Percentiles rank a stretch among this genome's conserved stretches.
Conservation (phyloP, 2,888 invertebrate species). For the Hymenopus coronatus region DNA sequence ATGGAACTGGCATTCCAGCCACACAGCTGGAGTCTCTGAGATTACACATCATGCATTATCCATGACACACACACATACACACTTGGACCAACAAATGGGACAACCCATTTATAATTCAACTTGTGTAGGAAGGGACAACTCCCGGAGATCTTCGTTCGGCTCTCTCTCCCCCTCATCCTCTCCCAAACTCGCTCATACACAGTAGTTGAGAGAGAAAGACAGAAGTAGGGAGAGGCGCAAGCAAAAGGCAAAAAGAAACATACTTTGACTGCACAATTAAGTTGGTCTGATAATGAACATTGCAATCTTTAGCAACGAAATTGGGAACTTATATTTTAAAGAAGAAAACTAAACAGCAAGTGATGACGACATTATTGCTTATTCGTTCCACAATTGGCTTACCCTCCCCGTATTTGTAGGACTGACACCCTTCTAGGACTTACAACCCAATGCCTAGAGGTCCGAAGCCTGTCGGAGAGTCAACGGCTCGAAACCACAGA, state of each 20-base stretch:
- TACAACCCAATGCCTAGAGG: no score
- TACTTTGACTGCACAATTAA: not conserved
- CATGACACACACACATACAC: not conserved
- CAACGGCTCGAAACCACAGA: no score
- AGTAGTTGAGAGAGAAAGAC: not conserved
- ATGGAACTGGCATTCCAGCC: constrained; percentile 5
- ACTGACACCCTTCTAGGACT: no score
- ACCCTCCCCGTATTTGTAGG: no score
- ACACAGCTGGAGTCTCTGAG: not conserved
- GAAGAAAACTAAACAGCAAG: no score
- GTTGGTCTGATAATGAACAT: no score
- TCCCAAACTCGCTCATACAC: not conserved
- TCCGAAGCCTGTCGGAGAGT: no score
- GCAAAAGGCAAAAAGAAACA: not conserved
- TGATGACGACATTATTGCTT: no score
- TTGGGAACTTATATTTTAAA: no score
- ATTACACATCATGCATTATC: constrained; percentile 21
- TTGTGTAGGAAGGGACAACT: constrained; percentile 3
- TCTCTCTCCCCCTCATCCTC: not conserved
- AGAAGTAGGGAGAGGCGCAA: not conserved
- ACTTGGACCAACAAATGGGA: constrained; percentile 8
- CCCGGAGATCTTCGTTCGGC: constrained; percentile 5
- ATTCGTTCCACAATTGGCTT: no score
- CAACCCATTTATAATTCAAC: constrained; percentile 13
- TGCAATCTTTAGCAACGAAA: no score